A percentile compares a stretch with the other conserved stretches of the same genome.
Evolutionary conservation across 2,113 vertebrate species (phyloP).

Genomic region (Lepisosteus oculatus): DNA sequence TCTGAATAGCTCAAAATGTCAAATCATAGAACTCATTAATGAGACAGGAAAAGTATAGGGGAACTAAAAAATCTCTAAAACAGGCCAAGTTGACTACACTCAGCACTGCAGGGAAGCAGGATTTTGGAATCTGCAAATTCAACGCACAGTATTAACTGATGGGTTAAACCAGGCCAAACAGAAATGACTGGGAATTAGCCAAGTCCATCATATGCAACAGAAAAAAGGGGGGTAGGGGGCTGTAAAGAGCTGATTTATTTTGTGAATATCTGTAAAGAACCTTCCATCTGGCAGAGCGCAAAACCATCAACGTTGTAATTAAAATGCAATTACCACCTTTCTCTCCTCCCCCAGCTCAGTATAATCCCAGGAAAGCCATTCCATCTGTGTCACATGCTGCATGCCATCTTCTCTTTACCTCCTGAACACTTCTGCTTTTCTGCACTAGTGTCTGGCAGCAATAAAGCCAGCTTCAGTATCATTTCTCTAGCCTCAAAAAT

Average conservation of each 20-base stretch:
- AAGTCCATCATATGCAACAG: conserved; percentile 33
- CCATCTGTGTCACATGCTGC: conserved; percentile 84
- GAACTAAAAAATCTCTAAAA: too few species aligned
- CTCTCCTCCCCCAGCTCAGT: conserved; percentile 68
- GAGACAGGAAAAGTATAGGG: too few species aligned
- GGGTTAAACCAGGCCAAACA: conserved; percentile 49
- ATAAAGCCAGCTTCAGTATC: too few species aligned
- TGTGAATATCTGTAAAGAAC: conserved; percentile 84
- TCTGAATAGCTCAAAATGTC: too few species aligned
- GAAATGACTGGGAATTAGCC: conserved; percentile 36
- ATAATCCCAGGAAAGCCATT: conserved; percentile 91
- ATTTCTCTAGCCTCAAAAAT: too few species aligned
- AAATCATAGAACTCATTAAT: too few species aligned
- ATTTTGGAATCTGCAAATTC: conserved; percentile 17
- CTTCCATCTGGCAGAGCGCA: conserved; percentile 91
- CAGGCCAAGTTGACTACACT: too few species aligned
- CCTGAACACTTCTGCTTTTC: conserved; percentile 37
- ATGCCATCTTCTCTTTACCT: conserved; percentile 32
- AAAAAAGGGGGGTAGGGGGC: conserved; percentile 39
- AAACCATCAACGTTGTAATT: conserved; percentile 97
- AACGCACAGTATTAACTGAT: conserved; percentile 33
- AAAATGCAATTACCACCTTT: conserved; percentile 97
- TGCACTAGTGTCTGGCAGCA: too few species aligned
- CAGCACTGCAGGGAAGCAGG: conserved; percentile 27
- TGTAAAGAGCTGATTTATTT: conserved; percentile 76